Evolutionary conservation across 2,888 invertebrate genomes (phyloP), one percentile per base, ranked within the genome.

Genomic region (Calephelis perditalis): DNA sequence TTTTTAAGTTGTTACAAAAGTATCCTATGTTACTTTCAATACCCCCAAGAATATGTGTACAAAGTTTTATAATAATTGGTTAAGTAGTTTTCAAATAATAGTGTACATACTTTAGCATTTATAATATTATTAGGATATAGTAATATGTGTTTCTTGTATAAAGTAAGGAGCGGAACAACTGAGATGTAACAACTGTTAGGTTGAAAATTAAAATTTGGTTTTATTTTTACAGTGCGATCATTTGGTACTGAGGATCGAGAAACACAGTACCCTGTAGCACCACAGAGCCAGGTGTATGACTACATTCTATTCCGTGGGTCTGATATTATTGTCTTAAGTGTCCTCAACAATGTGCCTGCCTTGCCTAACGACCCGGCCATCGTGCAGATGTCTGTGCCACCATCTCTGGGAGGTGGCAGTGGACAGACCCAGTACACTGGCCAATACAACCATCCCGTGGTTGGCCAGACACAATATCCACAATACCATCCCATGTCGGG

Each of bases 191-290:
- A 8, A 8, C 40, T 40, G 8, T 40, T 6, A 5, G 6, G 40
- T 7, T 40, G 40, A 40, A 7, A 5, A 40, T 40, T 40, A 40
- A 40, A 7, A 40, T 40, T 26, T 26, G 26, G 40, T 64, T 69
- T 68, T 72, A 68, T 71, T 65, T 79, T 89, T 92, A 62, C 91
- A 99, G 99, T 99, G 69, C 95, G 98, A 72, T 99, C 99, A 9
- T 99, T 98, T 92, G 99, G 99, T 61, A 99, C 99, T 47, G 99
- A 99, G 90, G 98, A 99, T 81, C 93, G 99, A 57, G 98, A 98
- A 74, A 97, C 98, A 6, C 96, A 97, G 78, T 96, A 96, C 80
- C 98, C 98, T 65, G 98, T 99, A 62, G 97, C 98, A 59, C 97
- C 98, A 26, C 96, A 99, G 84, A 98, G 97, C 89, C 99, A 99